Conservation (phyloP, 2,888 invertebrate species). For the Eilema griseolum region DNA sequence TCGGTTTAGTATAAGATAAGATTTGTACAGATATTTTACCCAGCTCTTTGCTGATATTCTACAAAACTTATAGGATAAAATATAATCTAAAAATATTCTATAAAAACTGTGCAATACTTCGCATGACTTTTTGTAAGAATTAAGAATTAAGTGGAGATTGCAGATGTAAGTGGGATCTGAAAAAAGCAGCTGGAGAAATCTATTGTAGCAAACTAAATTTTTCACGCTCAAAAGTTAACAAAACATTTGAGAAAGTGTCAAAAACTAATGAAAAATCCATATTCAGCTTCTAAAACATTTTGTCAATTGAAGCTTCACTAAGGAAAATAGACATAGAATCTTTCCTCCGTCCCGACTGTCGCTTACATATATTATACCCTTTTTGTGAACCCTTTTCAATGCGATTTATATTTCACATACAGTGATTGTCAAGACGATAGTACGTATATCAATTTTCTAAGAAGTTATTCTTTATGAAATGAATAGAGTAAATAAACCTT, state of each 20-base stretch:
- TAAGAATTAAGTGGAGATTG: neutral
- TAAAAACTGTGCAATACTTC: neutral
- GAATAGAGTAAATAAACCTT: constrained; percentile 2
- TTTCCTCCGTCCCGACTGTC: neutral
- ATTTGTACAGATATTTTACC: neutral
- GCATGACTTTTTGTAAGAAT: neutral
- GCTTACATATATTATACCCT: constrained; percentile 1
- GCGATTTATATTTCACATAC: neutral
- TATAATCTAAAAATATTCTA: neutral
- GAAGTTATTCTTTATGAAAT: constrained; percentile 1
- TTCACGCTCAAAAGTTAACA: neutral
- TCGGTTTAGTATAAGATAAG: neutral
- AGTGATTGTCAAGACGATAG: neutral
- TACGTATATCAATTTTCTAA: neutral
- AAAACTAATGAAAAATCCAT: neutral
- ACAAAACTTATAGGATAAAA: neutral
- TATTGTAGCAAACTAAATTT: neutral
- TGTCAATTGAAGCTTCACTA: neutral
- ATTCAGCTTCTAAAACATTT: neutral
- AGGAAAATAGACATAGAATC: neutral
- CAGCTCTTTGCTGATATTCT: neutral
- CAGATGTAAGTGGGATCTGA: neutral
- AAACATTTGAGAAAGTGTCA: neutral
- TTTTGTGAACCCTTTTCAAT: neutral
- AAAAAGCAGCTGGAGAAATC: neutral